Conservation (phyloP, 1,140 invertebrate species). For the Drosophila prosaltans region DNA sequence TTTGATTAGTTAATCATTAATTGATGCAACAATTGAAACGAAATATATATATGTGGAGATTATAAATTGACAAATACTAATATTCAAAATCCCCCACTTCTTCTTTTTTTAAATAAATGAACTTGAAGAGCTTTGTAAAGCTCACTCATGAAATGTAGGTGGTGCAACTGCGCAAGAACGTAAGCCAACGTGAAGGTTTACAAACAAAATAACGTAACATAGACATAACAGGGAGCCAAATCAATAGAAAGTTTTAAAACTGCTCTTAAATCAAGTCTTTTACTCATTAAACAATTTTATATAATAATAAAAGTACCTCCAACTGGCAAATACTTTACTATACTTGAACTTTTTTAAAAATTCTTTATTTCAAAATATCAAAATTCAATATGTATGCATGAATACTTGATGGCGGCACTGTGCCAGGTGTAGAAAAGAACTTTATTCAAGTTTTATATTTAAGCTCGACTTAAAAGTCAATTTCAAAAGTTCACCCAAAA, state of each 20-base stretch:
- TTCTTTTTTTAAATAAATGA: background rate
- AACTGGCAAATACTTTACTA: too few relatives aligned
- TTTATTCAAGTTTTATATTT: too few relatives aligned
- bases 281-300: too few relatives aligned
- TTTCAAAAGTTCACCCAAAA: background rate
- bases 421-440: background rate
- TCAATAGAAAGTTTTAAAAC: too few relatives aligned
- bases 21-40: background rate
- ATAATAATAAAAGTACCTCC: too few relatives aligned
- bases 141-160: background rate
- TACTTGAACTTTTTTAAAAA: too few relatives aligned
- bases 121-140: background rate
- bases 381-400: background rate
- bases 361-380: too few relatives aligned
- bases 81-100: background rate
- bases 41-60: background rate
- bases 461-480: background rate
- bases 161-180: background rate
- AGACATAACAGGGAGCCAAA: too few relatives aligned
- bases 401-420: background rate
- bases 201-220: too few relatives aligned
- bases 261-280: too few relatives aligned
- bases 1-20: background rate
- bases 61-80: background rate
- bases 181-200: too few relatives aligned